Evolutionary conservation across 2,797 vertebrate genomes (phyloP).

Genomic region (Danio choprae): DNA sequence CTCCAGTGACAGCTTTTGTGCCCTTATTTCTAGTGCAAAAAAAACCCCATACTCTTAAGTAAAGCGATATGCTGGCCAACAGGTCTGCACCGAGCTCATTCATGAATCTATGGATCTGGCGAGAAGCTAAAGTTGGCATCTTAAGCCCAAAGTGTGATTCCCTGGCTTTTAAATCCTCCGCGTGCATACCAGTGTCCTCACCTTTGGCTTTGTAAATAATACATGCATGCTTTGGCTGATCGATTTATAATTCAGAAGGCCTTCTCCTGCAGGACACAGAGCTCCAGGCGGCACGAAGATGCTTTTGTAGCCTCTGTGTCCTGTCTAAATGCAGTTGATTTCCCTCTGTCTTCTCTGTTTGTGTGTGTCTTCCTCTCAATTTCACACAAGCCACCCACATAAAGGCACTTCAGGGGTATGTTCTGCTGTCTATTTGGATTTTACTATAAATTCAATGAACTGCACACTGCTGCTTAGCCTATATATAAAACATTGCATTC

Average conservation of each 20-base stretch:
- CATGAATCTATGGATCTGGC: background rate
- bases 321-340: conserved; percentile 52
- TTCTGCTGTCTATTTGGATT: conserved; percentile 9
- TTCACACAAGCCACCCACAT: conserved; percentile 19
- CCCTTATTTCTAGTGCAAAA: too few relatives aligned
- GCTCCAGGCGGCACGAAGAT: conserved; percentile 40
- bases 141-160: background rate
- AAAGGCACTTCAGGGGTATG: background rate
- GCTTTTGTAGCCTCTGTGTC: background rate
- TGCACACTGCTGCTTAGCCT: background rate
- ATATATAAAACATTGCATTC: background rate
- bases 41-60: too few relatives aligned
- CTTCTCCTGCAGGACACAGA: conserved; percentile 60
- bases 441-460: background rate
- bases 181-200: conserved; percentile 72
- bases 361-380: background rate
- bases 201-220: conserved; percentile 86
- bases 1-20: too few relatives aligned
- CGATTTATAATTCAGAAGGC: conserved; percentile 83
- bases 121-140: background rate
- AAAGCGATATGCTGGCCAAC: too few relatives aligned
- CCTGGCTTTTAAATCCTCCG: conserved; percentile 15
- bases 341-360: conserved; percentile 12
- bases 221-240: conserved; percentile 81
- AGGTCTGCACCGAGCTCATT: background rate